These are phyloP conservation scores for Crotalus horridus DNA, from an alignment of 2,113 vertebrate genomes.

Conservation along the genomic window DNA sequence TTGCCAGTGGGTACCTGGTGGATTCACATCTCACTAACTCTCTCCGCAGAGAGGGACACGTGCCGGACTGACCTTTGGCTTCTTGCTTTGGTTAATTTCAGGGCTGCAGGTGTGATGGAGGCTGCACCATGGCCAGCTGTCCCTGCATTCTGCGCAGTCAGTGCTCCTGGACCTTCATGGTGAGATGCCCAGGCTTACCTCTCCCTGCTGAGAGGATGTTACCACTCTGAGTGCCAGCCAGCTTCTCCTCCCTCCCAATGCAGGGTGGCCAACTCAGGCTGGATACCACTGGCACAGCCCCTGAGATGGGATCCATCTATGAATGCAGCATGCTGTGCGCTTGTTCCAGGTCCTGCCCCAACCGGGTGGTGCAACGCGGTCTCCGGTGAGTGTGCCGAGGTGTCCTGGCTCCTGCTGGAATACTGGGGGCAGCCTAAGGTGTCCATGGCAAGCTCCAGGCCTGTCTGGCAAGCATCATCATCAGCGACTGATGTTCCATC, in stretches of 20 bases:
- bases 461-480: not conserved
- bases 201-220: not conserved
- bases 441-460: not conserved
- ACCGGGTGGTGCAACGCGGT: constrained; percentile 11
- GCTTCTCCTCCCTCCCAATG: not conserved
- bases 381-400: not conserved
- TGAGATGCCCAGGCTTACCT: not conserved
- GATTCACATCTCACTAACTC: not conserved
- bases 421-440: not conserved
- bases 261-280: not conserved
- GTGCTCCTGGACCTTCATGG: not conserved
- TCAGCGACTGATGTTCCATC: not conserved
- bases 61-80: too few relatives aligned
- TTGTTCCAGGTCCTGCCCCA: not conserved
- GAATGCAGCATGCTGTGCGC: not conserved
- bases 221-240: not conserved
- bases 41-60: too few relatives aligned
- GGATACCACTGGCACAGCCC: not conserved
- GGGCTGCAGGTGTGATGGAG: not conserved
- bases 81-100: not conserved
- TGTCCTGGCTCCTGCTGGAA: not conserved
- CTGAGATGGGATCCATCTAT: not conserved
- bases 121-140: not conserved
- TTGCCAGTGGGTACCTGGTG: not conserved
- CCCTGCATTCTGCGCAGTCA: not conserved